These are phyloP conservation scores for Riparia riparia DNA, from an alignment of 2,113 vertebrate species.

Conservation along the genomic window DNA sequence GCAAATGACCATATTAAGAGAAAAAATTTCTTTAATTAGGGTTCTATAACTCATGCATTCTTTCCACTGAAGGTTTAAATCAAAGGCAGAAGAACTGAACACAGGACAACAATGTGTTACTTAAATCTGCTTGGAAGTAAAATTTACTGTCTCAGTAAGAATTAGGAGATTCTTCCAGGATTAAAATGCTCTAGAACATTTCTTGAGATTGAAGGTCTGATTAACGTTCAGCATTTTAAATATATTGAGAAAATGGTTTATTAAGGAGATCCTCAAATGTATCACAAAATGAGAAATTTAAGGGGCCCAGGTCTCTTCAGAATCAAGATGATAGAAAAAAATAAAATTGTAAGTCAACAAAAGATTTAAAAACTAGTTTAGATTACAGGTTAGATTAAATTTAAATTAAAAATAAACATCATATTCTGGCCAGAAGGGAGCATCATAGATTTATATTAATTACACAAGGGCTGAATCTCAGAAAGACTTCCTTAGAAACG, in stretches of 20 bases:
- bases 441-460: background rate
- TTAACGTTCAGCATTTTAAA: background rate
- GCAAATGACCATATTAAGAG: background rate
- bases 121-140: background rate
- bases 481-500: background rate
- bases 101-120: background rate
- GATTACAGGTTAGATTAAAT: background rate
- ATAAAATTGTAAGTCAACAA: background rate
- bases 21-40: conserved; percentile 1
- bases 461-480: background rate
- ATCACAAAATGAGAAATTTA: background rate
- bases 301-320: accelerated
- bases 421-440: background rate
- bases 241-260: background rate
- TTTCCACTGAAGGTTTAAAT: background rate
- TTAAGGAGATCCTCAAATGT: background rate
- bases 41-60: background rate
- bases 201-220: background rate
- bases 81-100: background rate
- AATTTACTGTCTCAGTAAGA: background rate
- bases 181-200: background rate
- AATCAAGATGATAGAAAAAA: background rate
- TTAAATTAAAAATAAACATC: background rate
- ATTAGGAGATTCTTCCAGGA: background rate
- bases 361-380: background rate